Conservation (phyloP, 1,140 invertebrate genomes). For the Papilio xuthus region DNA sequence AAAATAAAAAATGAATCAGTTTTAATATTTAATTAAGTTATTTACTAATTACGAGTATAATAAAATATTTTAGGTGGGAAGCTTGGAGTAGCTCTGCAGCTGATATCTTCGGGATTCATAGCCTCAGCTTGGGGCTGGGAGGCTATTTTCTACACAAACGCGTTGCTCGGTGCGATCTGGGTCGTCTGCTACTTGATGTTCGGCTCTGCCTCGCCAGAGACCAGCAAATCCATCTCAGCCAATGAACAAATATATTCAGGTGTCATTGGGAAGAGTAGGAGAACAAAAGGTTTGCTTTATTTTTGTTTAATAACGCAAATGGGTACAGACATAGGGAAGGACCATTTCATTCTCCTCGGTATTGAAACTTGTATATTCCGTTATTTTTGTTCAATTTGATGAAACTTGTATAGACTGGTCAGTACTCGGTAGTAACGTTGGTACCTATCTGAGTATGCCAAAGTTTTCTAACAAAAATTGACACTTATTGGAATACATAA, state of each 20-base stretch:
- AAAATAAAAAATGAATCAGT: too few species aligned
- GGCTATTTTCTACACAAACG: slow-evolving; percentile 87
- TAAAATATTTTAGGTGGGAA: slow-evolving; percentile 52
- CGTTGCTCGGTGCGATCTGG: slow-evolving; percentile 83
- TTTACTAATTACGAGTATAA: too few species aligned
- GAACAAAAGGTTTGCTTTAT: slow-evolving; percentile 57
- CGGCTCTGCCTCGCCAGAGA: slow-evolving; percentile 84
- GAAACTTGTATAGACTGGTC: too few species aligned
- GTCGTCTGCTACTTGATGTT: slow-evolving; percentile 81
- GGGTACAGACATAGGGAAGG: too few species aligned
- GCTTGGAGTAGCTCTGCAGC: slow-evolving; percentile 60
- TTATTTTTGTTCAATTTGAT: too few species aligned
- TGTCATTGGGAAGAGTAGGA: slow-evolving; percentile 62
- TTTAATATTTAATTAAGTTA: too few species aligned
- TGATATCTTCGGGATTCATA: slow-evolving; percentile 63
- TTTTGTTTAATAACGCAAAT: too few species aligned
- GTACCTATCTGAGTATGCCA: too few species aligned
- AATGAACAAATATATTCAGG: slow-evolving; percentile 83
- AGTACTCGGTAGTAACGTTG: too few species aligned
- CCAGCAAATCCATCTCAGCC: slow-evolving; percentile 79
- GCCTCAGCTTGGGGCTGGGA: slow-evolving; percentile 84
- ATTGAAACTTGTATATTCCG: too few species aligned
- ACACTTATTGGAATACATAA: background rate
- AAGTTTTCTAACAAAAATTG: background rate
- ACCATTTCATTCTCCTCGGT: too few species aligned